phyloP scores from a whole-genome alignment of 2,797 vertebrate species.

The Falco biarmicus region DNA sequence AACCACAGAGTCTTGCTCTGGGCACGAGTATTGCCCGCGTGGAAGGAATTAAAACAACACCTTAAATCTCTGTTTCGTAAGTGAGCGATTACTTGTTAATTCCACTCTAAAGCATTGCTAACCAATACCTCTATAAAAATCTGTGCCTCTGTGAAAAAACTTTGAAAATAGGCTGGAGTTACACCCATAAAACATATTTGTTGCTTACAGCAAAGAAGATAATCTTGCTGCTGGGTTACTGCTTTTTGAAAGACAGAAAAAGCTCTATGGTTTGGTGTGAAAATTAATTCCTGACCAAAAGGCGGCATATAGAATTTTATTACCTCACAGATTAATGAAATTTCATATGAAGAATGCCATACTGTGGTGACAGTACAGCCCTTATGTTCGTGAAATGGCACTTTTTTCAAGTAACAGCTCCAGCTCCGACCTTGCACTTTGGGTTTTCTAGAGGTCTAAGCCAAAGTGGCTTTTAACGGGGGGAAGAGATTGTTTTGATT shows the following conservation, averaged over 20 bases:
- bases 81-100: background rate
- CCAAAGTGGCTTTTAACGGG: conserved; percentile 61
- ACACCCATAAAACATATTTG: background rate
- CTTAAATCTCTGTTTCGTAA: background rate
- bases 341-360: background rate
- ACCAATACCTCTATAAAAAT: background rate
- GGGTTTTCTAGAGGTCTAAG: conserved; percentile 39
- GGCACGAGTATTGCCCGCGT: background rate
- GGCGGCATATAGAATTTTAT: background rate
- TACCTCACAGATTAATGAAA: conserved; percentile 44
- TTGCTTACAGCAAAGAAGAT: background rate
- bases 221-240: background rate
- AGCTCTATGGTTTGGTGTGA: background rate
- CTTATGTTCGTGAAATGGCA: background rate
- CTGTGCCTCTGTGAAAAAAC: background rate
- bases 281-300: background rate
- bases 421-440: background rate
- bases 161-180: background rate
- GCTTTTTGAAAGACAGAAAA: background rate
- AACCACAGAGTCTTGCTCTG: background rate
- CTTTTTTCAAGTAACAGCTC: conserved; percentile 39
- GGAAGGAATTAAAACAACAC: background rate
- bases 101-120: background rate
- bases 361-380: background rate
- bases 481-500: conserved; percentile 61